phyloP scores from a whole-genome alignment of 2,797 vertebrate genomes.

The Danio tinwini region DNA sequence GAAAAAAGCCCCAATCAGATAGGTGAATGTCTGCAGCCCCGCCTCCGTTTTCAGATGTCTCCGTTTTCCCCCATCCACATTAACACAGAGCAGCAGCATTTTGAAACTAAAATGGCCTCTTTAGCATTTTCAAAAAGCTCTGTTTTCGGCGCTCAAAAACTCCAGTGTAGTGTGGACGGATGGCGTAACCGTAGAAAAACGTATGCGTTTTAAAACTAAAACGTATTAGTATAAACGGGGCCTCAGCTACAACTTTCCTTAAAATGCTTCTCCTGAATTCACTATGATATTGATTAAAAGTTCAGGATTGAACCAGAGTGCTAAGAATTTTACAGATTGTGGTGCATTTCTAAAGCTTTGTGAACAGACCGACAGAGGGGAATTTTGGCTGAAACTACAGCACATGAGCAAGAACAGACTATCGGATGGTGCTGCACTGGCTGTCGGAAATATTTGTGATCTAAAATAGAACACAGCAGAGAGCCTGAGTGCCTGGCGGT shows the following conservation, averaged over 20 bases:
- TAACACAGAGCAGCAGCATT: too few species aligned
- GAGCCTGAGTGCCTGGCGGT: background rate
- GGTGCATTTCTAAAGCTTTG: background rate
- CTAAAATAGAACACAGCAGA: conserved; percentile 50
- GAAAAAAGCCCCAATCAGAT: too few species aligned
- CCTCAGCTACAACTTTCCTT: background rate
- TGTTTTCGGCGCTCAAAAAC: too few species aligned
- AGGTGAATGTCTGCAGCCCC: too few species aligned
- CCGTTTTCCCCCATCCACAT: too few species aligned
- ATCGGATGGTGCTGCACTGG: conserved; percentile 1
- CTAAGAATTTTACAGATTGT: background rate
- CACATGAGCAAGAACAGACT: conserved; percentile 4
- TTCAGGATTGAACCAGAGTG: background rate
- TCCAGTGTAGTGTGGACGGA: too few species aligned
- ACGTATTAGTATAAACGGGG: too few species aligned
- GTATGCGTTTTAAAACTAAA: too few species aligned
- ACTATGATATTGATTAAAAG: background rate
- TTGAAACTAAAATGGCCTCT: too few species aligned
- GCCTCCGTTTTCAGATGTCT: too few species aligned
- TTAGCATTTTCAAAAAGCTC: too few species aligned
- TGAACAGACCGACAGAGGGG: background rate
- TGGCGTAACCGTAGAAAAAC: too few species aligned
- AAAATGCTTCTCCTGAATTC: background rate
- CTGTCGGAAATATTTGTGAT: conserved; percentile 36
- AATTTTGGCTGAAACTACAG: background rate